phyloP scores from a whole-genome alignment of 2,797 vertebrate species.

The Sebastes reedi region DNA sequence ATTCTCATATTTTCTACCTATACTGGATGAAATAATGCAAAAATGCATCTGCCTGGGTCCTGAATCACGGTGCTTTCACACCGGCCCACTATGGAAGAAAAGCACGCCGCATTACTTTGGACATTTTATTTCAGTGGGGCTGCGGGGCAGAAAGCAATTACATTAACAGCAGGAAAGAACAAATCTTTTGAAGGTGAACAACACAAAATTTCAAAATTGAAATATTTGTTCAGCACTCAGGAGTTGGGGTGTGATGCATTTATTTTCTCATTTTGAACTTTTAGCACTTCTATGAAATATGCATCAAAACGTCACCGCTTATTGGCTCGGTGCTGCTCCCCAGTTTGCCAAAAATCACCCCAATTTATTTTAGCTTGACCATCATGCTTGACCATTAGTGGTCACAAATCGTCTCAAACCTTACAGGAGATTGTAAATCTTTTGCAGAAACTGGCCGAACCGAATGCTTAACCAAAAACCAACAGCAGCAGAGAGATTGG shows the following conservation, averaged over 20 bases:
- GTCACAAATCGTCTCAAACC: constrained; percentile 3
- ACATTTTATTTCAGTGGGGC: constrained; percentile 58
- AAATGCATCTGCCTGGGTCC: constrained; percentile 30
- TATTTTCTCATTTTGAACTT: constrained; percentile 24
- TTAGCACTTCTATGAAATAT: constrained; percentile 21
- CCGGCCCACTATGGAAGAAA: neutral
- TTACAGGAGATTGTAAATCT: neutral
- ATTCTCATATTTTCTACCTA: constrained; percentile 29
- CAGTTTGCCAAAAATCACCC: constrained; percentile 8
- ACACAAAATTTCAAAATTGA: constrained; percentile 56
- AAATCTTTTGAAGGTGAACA: constrained; percentile 65
- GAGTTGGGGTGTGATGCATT: constrained; percentile 17
- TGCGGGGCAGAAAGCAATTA: constrained; percentile 65
- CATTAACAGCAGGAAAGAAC: constrained; percentile 62
- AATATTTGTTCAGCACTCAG: constrained; percentile 39
- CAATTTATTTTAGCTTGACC: constrained; percentile 16
- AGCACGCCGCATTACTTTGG: constrained; percentile 49
- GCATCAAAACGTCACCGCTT: constrained; percentile 6
- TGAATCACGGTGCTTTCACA: constrained; percentile 30
- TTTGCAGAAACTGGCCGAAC: neutral
- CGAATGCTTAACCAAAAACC: neutral
- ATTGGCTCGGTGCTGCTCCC: neutral
- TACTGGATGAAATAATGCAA: constrained; percentile 42
- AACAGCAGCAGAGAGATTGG: neutral
- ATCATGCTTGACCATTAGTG: constrained; percentile 3